phyloP scores from a whole-genome alignment of 2,888 invertebrate species.

The Orchesella flavescens region DNA sequence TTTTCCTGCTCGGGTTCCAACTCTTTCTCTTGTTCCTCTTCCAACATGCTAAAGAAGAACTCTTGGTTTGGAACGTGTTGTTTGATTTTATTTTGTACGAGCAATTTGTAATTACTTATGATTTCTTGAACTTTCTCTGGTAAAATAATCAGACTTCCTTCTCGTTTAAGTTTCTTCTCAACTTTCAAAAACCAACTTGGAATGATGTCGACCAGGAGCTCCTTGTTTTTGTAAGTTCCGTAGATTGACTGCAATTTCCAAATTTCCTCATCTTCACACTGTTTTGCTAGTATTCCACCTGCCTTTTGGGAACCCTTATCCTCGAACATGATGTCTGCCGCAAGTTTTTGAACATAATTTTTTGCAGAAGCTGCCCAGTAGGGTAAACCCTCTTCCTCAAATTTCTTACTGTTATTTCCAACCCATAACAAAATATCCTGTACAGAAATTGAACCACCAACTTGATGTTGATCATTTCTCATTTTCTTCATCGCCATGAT shows the following conservation, averaged over 20 bases:
- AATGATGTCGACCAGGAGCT: slow-evolving; percentile 16
- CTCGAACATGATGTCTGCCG: slow-evolving; percentile 21
- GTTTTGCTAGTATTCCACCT: background rate
- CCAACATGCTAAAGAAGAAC: slow-evolving; percentile 10
- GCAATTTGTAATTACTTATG: background rate
- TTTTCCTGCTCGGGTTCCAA: slow-evolving; percentile 57
- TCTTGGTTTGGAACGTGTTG: slow-evolving; percentile 9
- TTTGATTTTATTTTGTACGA: too few species aligned
- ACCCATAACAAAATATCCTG: slow-evolving; percentile 33
- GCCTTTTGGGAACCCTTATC: background rate
- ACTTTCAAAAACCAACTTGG: slow-evolving; percentile 18
- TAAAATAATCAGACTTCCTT: too few species aligned
- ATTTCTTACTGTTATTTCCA: slow-evolving; percentile 10
- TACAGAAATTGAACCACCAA: background rate
- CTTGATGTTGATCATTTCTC: too few species aligned
- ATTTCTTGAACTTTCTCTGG: too few species aligned
- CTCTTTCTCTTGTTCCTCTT: slow-evolving; percentile 65
- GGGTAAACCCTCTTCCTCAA: slow-evolving; percentile 33
- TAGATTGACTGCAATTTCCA: slow-evolving; percentile 34
- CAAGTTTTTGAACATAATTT: slow-evolving; percentile 27
- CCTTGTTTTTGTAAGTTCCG: background rate
- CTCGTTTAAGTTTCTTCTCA: background rate
- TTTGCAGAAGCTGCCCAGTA: slow-evolving; percentile 26
- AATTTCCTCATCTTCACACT: slow-evolving; percentile 48
- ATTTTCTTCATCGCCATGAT: slow-evolving; percentile 16